These are phyloP conservation scores for Graptemys geographica DNA, from an alignment of 2,797 vertebrate genomes.

Conservation along the genomic window DNA sequence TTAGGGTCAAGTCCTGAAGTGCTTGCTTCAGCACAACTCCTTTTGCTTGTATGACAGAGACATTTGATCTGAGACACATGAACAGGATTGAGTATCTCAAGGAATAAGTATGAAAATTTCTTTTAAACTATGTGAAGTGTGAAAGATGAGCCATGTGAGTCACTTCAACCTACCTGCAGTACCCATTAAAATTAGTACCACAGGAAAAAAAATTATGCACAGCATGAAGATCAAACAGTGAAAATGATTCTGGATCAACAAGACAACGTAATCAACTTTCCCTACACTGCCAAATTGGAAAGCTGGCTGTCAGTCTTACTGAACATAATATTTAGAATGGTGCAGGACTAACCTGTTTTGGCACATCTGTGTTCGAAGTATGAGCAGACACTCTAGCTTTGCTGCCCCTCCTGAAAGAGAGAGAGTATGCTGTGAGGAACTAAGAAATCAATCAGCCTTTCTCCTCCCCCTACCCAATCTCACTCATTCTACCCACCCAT, in stretches of 20 bases:
- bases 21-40: not conserved
- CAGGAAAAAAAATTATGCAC: not conserved
- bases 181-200: not conserved
- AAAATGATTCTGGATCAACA: not conserved
- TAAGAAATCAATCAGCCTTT: not conserved
- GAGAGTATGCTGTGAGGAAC: conserved; percentile 67
- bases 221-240: not conserved
- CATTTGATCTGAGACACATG: not conserved
- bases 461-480: not conserved
- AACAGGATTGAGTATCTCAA: not conserved
- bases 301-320: not conserved
- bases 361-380: conserved; percentile 83
- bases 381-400: conserved; percentile 86
- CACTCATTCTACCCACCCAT: accelerated
- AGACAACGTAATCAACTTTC: not conserved
- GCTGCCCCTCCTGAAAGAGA: conserved; percentile 91
- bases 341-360: conserved; percentile 90
- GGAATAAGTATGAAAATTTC: not conserved
- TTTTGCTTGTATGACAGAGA: accelerated
- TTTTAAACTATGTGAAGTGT: not conserved
- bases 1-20: not conserved
- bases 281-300: accelerated
- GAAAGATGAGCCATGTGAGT: not conserved
- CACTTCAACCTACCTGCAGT: not conserved
- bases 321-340: accelerated